A percentile compares a stretch with the other conserved stretches of the same genome.
Evolutionary conservation across 2,797 vertebrate genomes (phyloP).

Genomic region (Channallabes apus): DNA sequence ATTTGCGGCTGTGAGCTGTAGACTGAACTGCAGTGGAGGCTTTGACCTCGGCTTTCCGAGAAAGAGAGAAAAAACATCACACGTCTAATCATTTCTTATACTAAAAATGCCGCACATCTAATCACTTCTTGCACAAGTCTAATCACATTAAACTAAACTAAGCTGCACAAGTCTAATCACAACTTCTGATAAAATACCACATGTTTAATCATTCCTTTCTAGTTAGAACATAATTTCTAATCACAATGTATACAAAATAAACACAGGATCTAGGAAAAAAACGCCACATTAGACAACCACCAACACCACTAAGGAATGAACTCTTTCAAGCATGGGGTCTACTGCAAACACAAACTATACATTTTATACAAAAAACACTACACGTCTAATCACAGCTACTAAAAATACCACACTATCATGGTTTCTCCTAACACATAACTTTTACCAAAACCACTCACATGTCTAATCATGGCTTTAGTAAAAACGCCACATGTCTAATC

Average conservation of each 20-base stretch:
- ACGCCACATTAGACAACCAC: neutral
- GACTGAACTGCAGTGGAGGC: conserved; percentile 36
- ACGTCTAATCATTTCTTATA: conserved; percentile 8
- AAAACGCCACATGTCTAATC: neutral
- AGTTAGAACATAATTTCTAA: neutral
- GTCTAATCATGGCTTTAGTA: no score
- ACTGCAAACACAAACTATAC: neutral
- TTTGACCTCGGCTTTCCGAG: conserved; percentile 25
- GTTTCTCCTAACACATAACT: no score
- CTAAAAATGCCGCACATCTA: conserved; percentile 14
- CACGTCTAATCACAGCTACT: neutral
- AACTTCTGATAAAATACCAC: conserved; percentile 9
- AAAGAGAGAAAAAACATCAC: neutral
- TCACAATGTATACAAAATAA: neutral
- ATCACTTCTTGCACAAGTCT: neutral
- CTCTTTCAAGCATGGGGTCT: neutral
- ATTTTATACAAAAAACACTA: neutral
- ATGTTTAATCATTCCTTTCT: neutral
- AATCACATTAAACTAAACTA: neutral
- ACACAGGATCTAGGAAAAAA: neutral
- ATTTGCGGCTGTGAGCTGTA: conserved; percentile 43
- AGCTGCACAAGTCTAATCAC: conserved; percentile 7
- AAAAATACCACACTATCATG: no score
- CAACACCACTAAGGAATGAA: neutral
- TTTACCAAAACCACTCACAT: no score